Evolutionary conservation across 2,888 invertebrate species (phyloP).

Genomic region (Zhuqinia jingwanae): DNA sequence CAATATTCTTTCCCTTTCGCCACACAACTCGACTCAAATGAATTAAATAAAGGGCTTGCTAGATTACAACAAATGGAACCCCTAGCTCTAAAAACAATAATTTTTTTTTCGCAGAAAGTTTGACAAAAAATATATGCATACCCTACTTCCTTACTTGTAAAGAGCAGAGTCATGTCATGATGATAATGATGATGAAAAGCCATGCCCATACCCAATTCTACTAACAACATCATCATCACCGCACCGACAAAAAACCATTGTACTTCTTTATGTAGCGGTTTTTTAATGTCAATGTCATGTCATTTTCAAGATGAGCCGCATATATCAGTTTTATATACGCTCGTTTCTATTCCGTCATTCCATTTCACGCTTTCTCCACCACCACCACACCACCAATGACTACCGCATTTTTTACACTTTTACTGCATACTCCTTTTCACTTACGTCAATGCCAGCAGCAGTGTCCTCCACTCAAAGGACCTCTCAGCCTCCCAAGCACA

Average conservation of each 20-base stretch:
- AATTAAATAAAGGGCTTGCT: slow-evolving; percentile 47
- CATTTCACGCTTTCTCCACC: slow-evolving; percentile 9
- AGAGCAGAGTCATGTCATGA: no score
- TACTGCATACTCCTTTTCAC: slow-evolving; percentile 40
- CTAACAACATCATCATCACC: background rate
- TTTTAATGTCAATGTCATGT: slow-evolving; percentile 52
- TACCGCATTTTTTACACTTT: slow-evolving; percentile 38
- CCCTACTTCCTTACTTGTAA: no score
- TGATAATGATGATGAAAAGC: background rate
- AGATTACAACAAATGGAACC: no score
- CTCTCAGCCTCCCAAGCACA: background rate
- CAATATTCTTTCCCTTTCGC: background rate
- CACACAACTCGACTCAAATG: no score
- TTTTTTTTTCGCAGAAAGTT: no score
- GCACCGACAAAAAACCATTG: background rate
- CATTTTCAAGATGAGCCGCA: slow-evolving; percentile 46
- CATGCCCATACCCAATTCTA: background rate
- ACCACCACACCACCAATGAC: background rate
- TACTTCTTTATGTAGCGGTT: background rate
- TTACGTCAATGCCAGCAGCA: slow-evolving; percentile 48
- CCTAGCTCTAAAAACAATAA: no score
- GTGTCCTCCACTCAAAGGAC: slow-evolving; percentile 50
- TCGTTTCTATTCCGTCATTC: background rate
- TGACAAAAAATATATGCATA: no score
- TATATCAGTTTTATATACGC: slow-evolving; percentile 12